These are phyloP conservation scores for Chaetoderma sp. DNA, from an alignment of 2,888 invertebrate species.

Conservation along the genomic window DNA sequence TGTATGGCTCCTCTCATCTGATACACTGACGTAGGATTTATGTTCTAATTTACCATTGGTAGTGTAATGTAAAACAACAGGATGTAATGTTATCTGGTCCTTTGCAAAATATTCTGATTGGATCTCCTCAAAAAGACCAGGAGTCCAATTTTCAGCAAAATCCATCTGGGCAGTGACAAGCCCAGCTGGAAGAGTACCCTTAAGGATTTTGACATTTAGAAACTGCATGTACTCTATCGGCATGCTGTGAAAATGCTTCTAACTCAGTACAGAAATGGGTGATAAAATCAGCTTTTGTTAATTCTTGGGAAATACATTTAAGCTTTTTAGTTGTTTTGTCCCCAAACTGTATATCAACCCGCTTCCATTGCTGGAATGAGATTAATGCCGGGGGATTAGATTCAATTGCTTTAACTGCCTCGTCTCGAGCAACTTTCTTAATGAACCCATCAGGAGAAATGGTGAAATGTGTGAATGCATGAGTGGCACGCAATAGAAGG, in stretches of 20 bases:
- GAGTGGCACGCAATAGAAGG: too few species aligned
- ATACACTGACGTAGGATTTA: slow-evolving; percentile 17
- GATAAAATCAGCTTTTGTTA: background rate
- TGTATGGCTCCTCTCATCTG: too few species aligned
- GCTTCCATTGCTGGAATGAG: background rate
- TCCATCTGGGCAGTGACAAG: slow-evolving; percentile 34
- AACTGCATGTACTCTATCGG: slow-evolving; percentile 10
- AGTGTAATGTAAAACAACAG: too few species aligned
- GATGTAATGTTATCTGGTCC: too few species aligned
- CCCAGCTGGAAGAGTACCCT: slow-evolving; percentile 16
- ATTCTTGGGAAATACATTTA: background rate
- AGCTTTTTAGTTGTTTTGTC: too few species aligned
- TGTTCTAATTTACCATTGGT: slow-evolving; percentile 7
- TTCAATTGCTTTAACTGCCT: too few species aligned
- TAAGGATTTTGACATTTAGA: slow-evolving; percentile 19
- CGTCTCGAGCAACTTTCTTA: too few species aligned
- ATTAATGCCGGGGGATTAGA: too few species aligned
- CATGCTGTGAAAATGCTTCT: slow-evolving; percentile 18
- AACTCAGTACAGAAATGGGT: slow-evolving; percentile 1
- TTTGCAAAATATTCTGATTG: slow-evolving; percentile 31
- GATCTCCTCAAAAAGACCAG: slow-evolving; percentile 23
- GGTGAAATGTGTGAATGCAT: too few species aligned
- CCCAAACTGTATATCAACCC: too few species aligned
- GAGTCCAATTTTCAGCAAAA: slow-evolving; percentile 32
- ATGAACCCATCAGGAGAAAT: too few species aligned